A percentile compares a stretch with the other conserved stretches of the same genome.
phyloP scores from a whole-genome alignment of 2,888 invertebrate species.

The Acronicta alni region DNA sequence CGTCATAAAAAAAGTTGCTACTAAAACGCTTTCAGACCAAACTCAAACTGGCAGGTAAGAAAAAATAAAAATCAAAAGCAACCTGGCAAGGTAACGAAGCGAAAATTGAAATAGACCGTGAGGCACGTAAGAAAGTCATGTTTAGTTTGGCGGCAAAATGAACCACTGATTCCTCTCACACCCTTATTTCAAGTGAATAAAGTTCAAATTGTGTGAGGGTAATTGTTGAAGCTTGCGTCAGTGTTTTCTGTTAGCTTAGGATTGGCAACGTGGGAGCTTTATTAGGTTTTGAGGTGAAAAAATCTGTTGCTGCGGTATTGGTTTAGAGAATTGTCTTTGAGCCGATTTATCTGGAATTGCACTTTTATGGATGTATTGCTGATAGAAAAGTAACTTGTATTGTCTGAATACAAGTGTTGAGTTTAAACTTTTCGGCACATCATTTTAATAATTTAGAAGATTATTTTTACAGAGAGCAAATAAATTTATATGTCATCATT shows the following conservation, averaged over 20 bases:
- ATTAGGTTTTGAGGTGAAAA: conserved; percentile 63
- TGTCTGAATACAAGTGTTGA: too few relatives aligned
- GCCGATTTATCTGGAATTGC: conserved; percentile 3
- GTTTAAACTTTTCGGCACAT: not conserved
- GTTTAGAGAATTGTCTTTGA: conserved; percentile 16
- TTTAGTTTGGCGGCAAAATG: conserved; percentile 58
- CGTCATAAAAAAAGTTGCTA: conserved; percentile 18
- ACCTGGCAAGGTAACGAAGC: conserved; percentile 70
- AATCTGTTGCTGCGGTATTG: conserved; percentile 47
- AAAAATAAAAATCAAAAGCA: conserved; percentile 60
- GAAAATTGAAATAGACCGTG: conserved; percentile 68
- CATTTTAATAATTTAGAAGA: too few relatives aligned
- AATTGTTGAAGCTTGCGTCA: conserved; percentile 41
- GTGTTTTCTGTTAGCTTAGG: conserved; percentile 68
- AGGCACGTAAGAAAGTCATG: conserved; percentile 65
- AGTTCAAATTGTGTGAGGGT: conserved; percentile 44
- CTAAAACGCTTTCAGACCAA: conserved; percentile 44
- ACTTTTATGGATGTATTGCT: not conserved
- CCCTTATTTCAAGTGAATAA: conserved; percentile 51
- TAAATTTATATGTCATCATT: too few relatives aligned
- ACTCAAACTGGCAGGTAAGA: conserved; percentile 44
- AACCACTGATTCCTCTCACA: conserved; percentile 25
- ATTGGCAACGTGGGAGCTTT: conserved; percentile 62
- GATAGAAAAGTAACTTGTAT: too few relatives aligned
- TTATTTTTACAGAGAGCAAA: too few relatives aligned